Evolutionary conservation across 2,113 vertebrate species (phyloP).

Genomic region (Psophia crepitans): DNA sequence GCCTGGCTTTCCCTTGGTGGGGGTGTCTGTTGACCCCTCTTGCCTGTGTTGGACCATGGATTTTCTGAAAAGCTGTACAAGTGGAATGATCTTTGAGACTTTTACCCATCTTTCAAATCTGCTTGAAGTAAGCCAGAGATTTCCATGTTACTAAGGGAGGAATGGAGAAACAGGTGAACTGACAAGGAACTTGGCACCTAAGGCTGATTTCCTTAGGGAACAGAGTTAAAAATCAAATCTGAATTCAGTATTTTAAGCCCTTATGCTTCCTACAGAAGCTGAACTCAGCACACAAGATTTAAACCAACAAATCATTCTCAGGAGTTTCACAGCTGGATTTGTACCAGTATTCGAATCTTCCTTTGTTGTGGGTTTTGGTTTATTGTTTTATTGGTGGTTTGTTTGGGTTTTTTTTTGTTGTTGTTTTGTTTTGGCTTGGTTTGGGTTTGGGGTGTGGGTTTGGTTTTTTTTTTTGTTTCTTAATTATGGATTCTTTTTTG

Average conservation of each 20-base stretch:
- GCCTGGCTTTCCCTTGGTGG: background rate
- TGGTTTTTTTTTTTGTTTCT: background rate
- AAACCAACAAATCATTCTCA: background rate
- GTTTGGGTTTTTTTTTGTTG: too few relatives aligned
- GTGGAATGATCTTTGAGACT: background rate
- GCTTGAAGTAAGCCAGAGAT: background rate
- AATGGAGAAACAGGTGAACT: background rate
- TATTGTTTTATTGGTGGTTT: too few relatives aligned
- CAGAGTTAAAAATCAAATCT: background rate
- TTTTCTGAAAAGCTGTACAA: background rate
- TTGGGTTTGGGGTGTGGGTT: too few relatives aligned
- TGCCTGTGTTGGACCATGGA: background rate
- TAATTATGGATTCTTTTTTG: background rate
- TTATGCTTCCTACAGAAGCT: background rate
- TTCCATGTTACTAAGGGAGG: background rate
- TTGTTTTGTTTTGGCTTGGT: too few relatives aligned
- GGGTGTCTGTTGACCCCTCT: background rate
- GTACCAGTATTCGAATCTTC: background rate
- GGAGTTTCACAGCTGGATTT: background rate
- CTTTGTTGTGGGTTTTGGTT: background rate
- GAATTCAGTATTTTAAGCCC: background rate
- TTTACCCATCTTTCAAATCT: background rate
- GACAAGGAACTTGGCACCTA: background rate
- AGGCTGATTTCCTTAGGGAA: background rate
- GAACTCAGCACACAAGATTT: background rate